These are phyloP conservation scores for Quadriops clusia DNA, from an alignment of 2,888 invertebrate species.

Conservation along the genomic window DNA sequence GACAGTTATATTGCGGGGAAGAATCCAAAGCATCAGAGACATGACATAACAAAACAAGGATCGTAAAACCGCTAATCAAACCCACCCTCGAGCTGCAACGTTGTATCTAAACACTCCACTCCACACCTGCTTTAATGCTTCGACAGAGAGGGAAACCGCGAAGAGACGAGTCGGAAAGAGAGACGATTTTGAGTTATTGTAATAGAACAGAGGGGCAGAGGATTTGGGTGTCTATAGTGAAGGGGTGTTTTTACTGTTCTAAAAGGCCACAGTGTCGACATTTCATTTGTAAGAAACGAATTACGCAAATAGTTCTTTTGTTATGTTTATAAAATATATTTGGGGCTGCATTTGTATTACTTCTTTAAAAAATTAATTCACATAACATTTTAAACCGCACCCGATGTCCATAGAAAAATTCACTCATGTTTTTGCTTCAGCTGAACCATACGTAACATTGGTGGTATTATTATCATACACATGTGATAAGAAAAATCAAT, in stretches of 20 bases:
- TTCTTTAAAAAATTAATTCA: no score
- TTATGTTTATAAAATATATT: not conserved
- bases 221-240: constrained; percentile 9
- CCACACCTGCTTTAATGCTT: constrained; percentile 30
- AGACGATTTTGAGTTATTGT: constrained; percentile 12
- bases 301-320: no score
- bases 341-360: constrained; percentile 1
- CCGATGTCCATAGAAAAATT: no score
- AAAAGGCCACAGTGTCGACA: not conserved
- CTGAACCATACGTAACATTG: no score
- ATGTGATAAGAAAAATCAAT: no score
- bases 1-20: constrained; percentile 13
- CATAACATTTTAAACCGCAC: no score
- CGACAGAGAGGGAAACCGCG: constrained; percentile 17
- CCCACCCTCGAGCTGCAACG: constrained; percentile 30
- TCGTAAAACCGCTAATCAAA: constrained; percentile 32
- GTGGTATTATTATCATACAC: no score
- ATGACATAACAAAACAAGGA: constrained; percentile 16
- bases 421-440: no score
- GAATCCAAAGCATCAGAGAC: constrained; percentile 7
- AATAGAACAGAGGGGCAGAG: constrained; percentile 11
- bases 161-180: constrained; percentile 7
- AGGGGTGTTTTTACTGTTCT: constrained; percentile 7
- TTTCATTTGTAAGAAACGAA: not conserved
- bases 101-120: constrained; percentile 30